Evolutionary conservation across 2,888 invertebrate genomes (phyloP).

Genomic region (Poecilobothrus nobilitatus): DNA sequence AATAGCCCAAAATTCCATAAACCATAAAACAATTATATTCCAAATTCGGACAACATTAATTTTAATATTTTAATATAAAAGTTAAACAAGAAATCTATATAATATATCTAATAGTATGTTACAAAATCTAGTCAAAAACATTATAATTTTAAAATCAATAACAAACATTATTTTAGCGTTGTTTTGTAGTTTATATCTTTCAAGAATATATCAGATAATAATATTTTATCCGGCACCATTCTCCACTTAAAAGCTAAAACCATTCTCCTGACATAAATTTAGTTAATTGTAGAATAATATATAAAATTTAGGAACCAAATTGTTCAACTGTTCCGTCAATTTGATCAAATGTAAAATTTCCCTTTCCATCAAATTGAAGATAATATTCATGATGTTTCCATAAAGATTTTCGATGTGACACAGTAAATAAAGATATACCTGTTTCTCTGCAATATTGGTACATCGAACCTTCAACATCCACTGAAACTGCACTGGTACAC

Average conservation of each 20-base stretch:
- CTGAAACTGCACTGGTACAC: conserved; percentile 96
- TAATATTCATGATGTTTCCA: conserved; percentile 97
- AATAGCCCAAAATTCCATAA: too few species aligned
- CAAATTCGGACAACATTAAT: too few species aligned
- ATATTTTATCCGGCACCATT: background rate
- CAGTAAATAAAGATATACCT: conserved; percentile 87
- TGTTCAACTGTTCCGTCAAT: conserved; percentile 82
- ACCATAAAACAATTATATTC: too few species aligned
- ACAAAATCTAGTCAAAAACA: too few species aligned
- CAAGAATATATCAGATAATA: background rate
- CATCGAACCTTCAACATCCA: conserved; percentile 97
- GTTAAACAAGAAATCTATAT: too few species aligned
- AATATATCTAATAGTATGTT: too few species aligned
- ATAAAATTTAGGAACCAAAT: conserved; percentile 75
- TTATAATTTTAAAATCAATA: too few species aligned
- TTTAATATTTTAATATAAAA: too few species aligned
- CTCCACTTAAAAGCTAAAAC: background rate
- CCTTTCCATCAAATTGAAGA: conserved; percentile 92
- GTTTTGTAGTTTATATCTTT: too few species aligned
- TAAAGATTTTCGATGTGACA: conserved; percentile 93
- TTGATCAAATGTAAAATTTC: conserved; percentile 73
- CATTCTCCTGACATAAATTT: background rate
- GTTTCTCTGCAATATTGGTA: conserved; percentile 86
- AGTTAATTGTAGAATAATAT: background rate
- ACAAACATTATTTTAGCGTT: too few species aligned